Evolutionary conservation across 2,113 vertebrate genomes (phyloP), one percentile per base, ranked within the genome.

Genomic region (Chelonoidis abingdonii): DNA sequence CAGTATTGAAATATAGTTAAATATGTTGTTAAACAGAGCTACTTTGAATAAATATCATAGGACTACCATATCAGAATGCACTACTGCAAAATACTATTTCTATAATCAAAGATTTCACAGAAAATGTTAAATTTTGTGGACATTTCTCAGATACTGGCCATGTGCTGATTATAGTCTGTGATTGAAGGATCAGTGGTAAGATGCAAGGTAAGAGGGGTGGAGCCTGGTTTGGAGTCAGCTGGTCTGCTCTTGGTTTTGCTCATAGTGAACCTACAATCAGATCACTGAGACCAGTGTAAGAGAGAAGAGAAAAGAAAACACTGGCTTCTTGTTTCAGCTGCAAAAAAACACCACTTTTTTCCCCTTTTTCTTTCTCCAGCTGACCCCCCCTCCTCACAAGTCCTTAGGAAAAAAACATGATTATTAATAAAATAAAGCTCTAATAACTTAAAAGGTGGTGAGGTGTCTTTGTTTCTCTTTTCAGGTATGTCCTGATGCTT

Each of bases 251-350:
- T 84, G 59, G 17, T 8, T 95, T 96, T 90, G 76, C 87, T 84
- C 92, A 35, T 8, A 52, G 53, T 76, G 84, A 12, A 22, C 6
- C 29, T 76, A 72, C 84, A 96, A 84, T 3, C 2, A 62, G 89
- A 87, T 76, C 87, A 50, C 47, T 1, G 27, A 54, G 41, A 88
- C 54, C 52, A 3, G 0, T 2, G 1, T 2, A 80, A 17, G 31
- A 57, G 72, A 90, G 59, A 29, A 80, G 24, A n/a, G 65, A 50
- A 24, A 78, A 57, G 83, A 16, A 65, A 65, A 62, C 41, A 59
- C n/a, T 84, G 85, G 95, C 91, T 92, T 87, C 89, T 76, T 0
- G 14, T 35, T 31, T 89, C 95, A 97, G 96, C 90, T 97, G 97
- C 84, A 2, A 17, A 14, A 80, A 82, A 80, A 10, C 47, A 49